These are phyloP conservation scores for Spodoptera frugiperda DNA, from an alignment of 1,140 invertebrate species.

Conservation along the genomic window DNA sequence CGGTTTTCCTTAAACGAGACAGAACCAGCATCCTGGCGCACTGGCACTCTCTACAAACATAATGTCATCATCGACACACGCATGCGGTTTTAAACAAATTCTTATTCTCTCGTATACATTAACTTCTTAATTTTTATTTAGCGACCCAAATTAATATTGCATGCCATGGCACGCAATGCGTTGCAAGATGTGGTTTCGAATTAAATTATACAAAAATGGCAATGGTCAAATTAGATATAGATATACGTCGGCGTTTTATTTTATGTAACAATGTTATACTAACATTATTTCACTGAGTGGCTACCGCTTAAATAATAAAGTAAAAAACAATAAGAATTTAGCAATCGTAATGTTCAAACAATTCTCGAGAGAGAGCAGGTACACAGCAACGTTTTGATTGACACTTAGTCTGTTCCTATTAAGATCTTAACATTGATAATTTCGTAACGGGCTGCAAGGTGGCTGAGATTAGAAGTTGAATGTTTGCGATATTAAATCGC, in stretches of 20 bases:
- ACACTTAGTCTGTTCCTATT: conserved; percentile 14
- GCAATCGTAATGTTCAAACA: neutral
- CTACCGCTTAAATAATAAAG: neutral
- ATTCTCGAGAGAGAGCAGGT: neutral
- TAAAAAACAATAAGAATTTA: neutral
- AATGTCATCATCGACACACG: conserved; percentile 23
- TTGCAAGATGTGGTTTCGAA: conserved; percentile 37
- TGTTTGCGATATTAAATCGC: conserved; percentile 10
- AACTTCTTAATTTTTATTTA: conserved; percentile 40
- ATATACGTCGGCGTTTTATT: neutral
- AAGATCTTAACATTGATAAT: conserved; percentile 16
- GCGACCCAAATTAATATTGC: conserved; percentile 41
- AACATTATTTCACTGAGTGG: neutral
- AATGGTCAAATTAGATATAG: conserved; percentile 43
- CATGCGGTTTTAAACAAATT: neutral
- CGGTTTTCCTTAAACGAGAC: neutral
- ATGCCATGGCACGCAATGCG: neutral
- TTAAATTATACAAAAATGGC: conserved; percentile 32
- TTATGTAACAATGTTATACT: conserved; percentile 16
- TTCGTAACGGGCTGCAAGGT: conserved; percentile 6
- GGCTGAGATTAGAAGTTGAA: conserved; percentile 4
- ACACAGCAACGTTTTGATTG: conserved; percentile 8
- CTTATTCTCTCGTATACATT: conserved; percentile 24
- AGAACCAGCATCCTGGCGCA: neutral
- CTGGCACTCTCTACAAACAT: neutral